Base-by-base conservation (phyloP, 2,797 vertebrate genomes). In the Phoebastria nigripes region DNA sequence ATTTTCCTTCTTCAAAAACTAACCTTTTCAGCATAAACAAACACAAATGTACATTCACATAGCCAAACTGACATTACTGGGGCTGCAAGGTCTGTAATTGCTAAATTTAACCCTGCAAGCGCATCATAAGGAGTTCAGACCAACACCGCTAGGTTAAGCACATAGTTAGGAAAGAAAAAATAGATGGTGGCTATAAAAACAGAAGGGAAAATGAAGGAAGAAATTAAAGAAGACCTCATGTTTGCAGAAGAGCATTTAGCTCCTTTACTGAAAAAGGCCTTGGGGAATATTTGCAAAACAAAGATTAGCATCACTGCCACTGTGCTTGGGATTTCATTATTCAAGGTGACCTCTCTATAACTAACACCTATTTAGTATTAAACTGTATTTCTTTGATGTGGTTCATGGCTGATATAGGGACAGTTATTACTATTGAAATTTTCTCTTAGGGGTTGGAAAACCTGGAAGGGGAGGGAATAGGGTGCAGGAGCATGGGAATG, bases 211-310 rank as follows among this genome's bases (percentile, higher is more conserved):
- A 93, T 20, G 14, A 93, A 35, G 14, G 59, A 63, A 90, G 59
- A 89, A 89, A 89, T 90, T 82, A 93, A 90, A 94, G 82, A 78
- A 51, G 73, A 79, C 47, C 47, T 77, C 44, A 58, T 67, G 44
- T 61, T 90, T 58, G 33, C 80, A 72, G 73, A 74, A 84, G 63
- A 89, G 28, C 3, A 3, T 84, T 94, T 55, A 71, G 66, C 51
- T 76, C 25, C 63, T 90, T 93, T 77, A 49, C 10, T 26, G 81
- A 82, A 93, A 93, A 89, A 74, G 44, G 59, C 85, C 89, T 67
- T 70, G 59, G 73, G 89, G 91, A 96, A 67, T 95, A 89, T 87
- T 93, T 93, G 77, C 74, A 80, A 95, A 94, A 66, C 86, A 87
- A 87, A 90, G 90, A 95, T 93, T 84, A 95, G 51, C 6, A 6